A percentile compares a stretch with the other conserved stretches of the same genome.
Evolutionary conservation across 2,797 vertebrate species (phyloP).

Genomic region (Columba guinea): DNA sequence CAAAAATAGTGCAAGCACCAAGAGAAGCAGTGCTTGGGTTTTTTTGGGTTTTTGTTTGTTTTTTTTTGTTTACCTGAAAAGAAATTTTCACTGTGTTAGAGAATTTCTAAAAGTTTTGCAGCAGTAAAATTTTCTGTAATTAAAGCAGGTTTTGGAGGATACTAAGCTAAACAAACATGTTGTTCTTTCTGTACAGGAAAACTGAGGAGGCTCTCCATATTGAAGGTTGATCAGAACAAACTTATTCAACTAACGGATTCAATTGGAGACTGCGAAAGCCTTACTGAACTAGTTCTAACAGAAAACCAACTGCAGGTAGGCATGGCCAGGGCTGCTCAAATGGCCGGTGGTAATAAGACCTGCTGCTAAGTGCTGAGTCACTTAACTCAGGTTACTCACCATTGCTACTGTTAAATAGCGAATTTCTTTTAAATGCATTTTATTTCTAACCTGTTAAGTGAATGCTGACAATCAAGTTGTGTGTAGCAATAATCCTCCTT

Average conservation of each 20-base stretch:
- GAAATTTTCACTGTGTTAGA: background rate
- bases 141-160: background rate
- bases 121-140: background rate
- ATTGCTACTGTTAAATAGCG: background rate
- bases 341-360: background rate
- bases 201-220: slow-evolving; percentile 89
- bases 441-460: slow-evolving; percentile 11
- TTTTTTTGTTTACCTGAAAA: background rate
- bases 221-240: slow-evolving; percentile 96
- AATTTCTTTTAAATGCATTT: background rate
- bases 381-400: background rate
- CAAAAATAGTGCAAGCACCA: background rate
- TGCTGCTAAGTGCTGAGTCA: background rate
- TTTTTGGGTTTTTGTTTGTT: no score
- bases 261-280: slow-evolving; percentile 94
- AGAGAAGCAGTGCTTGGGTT: background rate
- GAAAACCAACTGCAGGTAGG: slow-evolving; percentile 94
- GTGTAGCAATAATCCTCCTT: background rate
- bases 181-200: slow-evolving; percentile 80
- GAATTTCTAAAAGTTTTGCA: background rate
- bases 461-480: background rate
- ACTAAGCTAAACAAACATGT: background rate
- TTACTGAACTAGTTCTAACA: slow-evolving; percentile 95
- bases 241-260: slow-evolving; percentile 89
- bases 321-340: background rate